Conservation (phyloP, 2,113 vertebrate genomes). For the Macquaria australasica region DNA sequence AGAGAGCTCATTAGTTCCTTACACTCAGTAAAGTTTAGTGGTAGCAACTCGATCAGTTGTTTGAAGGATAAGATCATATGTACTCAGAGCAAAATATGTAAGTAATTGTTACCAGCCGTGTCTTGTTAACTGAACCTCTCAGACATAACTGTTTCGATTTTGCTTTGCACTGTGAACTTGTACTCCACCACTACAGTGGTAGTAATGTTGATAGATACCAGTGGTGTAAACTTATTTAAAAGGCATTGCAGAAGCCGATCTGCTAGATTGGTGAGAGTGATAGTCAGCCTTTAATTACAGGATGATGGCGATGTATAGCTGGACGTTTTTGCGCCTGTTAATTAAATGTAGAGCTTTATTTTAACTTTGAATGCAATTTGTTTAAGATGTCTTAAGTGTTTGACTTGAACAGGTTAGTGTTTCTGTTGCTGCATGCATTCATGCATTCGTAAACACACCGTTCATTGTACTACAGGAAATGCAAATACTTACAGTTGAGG, state of each 20-base stretch:
- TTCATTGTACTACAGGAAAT: constrained; percentile 50
- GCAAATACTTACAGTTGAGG: constrained; percentile 40
- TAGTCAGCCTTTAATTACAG: background rate
- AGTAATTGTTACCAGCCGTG: constrained; percentile 38
- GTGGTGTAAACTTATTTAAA: background rate
- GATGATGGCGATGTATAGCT: background rate
- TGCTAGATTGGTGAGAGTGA: background rate
- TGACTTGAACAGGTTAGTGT: background rate
- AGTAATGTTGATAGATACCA: background rate
- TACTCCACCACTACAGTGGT: background rate
- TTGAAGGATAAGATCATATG: constrained; percentile 20
- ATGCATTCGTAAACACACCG: background rate
- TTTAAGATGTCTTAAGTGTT: background rate
- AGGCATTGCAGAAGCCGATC: background rate
- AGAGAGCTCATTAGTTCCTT: constrained; percentile 61
- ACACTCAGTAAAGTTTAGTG: constrained; percentile 41
- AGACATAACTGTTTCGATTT: constrained; percentile 12
- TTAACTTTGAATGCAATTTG: background rate
- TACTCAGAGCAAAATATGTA: constrained; percentile 34
- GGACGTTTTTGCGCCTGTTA: background rate
- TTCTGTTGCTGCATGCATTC: background rate
- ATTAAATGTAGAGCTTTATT: constrained; percentile 2
- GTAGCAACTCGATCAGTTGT: constrained; percentile 28
- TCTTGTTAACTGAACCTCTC: constrained; percentile 8
- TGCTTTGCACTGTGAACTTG: background rate